A percentile compares a stretch with the other conserved stretches of the same genome.
Evolutionary conservation across 2,888 invertebrate species (phyloP).

Genomic region (Pyrocoelia pectoralis): DNA sequence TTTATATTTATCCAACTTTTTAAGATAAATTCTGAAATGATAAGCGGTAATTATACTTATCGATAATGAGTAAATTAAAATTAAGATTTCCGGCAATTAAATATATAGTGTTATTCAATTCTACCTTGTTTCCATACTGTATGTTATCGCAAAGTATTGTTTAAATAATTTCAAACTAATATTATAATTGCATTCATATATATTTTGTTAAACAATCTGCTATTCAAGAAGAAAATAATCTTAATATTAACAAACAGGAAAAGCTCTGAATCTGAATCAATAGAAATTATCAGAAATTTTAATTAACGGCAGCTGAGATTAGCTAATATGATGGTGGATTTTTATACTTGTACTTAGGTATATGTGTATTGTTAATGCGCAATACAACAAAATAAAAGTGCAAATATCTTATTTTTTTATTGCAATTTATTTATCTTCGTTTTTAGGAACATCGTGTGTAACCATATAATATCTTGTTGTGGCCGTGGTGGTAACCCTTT

Average conservation of each 20-base stretch:
- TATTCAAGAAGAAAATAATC: conserved; percentile 7
- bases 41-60: conserved; percentile 6
- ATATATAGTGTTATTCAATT: not conserved
- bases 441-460: not conserved
- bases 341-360: not conserved
- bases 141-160: not conserved
- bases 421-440: not conserved
- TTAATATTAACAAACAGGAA: not conserved
- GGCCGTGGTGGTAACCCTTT: conserved; percentile 8
- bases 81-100: conserved; percentile 9
- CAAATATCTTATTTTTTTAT: not conserved
- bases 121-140: not conserved
- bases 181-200: not conserved
- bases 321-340: not conserved
- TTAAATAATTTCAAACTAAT: not conserved
- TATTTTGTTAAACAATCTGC: not conserved
- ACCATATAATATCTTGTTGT: conserved; percentile 4
- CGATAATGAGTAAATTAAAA: not conserved
- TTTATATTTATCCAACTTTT: not conserved
- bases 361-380: not conserved
- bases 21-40: not conserved
- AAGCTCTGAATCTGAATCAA: conserved; percentile 7
- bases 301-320: conserved; percentile 3
- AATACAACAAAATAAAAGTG: no score
- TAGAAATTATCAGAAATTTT: conserved; percentile 8